Evolutionary conservation across 2,113 vertebrate genomes (phyloP).

Genomic region (Dromiciops gliroides): DNA sequence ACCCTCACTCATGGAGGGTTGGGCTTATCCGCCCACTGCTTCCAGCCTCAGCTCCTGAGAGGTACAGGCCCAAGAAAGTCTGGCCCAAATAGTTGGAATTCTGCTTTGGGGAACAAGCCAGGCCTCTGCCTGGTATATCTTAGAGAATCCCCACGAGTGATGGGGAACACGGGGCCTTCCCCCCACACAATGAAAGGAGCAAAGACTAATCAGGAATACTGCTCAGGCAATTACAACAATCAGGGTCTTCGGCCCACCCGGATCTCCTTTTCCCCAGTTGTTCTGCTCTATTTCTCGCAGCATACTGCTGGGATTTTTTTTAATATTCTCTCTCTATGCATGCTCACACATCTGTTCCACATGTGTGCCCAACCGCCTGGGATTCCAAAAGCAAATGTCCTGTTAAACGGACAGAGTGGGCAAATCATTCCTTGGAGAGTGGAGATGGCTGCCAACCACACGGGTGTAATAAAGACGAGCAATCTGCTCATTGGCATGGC

Average conservation of each 20-base stretch:
- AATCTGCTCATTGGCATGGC: conserved; percentile 85
- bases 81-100: conserved; percentile 81
- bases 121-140: conserved; percentile 73
- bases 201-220: conserved; percentile 80
- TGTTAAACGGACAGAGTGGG: conserved; percentile 89
- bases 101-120: conserved; percentile 77
- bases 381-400: conserved; percentile 85
- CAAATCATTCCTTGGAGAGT: conserved; percentile 86
- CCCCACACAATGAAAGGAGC: conserved; percentile 53
- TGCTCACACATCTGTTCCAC: conserved; percentile 89
- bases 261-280: conserved; percentile 85
- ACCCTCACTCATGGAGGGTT: conserved; percentile 84
- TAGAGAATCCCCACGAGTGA: conserved; percentile 79
- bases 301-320: conserved; percentile 85
- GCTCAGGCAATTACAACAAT: conserved; percentile 80
- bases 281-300: conserved; percentile 85
- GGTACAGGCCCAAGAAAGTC: conserved; percentile 76
- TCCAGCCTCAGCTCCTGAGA: conserved; percentile 83
- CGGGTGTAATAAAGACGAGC: conserved; percentile 86
- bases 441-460: conserved; percentile 84
- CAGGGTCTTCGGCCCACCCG: conserved; percentile 80
- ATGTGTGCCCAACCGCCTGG: conserved; percentile 85
- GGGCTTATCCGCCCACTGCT: conserved; percentile 81
- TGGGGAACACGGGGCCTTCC: conserved; percentile 69
- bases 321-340: conserved; percentile 77